Evolutionary conservation across 2,113 vertebrate species (phyloP).

Genomic region (Jacana jacana): DNA sequence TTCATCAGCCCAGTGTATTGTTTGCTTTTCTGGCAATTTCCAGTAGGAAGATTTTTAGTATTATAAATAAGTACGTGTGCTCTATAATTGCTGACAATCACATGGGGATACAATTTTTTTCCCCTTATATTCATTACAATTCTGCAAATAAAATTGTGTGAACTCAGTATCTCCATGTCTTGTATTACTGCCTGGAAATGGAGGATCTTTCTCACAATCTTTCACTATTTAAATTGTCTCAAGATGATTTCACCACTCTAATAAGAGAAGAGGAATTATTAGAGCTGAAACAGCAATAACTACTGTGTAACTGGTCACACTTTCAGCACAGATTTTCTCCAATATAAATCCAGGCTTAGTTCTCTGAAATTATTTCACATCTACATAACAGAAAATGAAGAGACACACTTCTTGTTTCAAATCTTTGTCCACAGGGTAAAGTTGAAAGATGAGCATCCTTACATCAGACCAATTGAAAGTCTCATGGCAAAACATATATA

Average conservation of each 20-base stretch:
- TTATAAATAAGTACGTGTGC: not conserved
- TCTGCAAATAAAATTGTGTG: not conserved
- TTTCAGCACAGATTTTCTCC: not conserved
- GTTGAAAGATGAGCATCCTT: not conserved
- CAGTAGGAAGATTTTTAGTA: not conserved
- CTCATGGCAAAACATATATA: not conserved
- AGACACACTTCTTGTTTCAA: not conserved
- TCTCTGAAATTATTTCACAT: not conserved
- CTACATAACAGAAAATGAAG: not conserved
- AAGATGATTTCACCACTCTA: not conserved
- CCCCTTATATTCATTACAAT: not conserved
- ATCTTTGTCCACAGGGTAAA: not conserved
- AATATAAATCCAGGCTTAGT: not conserved
- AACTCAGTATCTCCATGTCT: not conserved
- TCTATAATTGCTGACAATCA: not conserved
- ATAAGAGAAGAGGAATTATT: not conserved
- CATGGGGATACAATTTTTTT: not conserved
- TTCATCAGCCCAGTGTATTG: not conserved
- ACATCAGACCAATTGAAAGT: not conserved
- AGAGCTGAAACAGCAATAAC: not conserved
- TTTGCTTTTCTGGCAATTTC: not conserved
- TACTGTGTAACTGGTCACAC: not conserved
- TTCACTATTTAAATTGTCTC: not conserved
- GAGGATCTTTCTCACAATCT: not conserved
- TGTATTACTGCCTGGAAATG: not conserved